Percentiles rank a stretch among this genome's conserved stretches.
These are phyloP conservation scores for Parnassius mnemosyne DNA, from an alignment of 2,888 invertebrate genomes.

Conservation along the genomic window DNA sequence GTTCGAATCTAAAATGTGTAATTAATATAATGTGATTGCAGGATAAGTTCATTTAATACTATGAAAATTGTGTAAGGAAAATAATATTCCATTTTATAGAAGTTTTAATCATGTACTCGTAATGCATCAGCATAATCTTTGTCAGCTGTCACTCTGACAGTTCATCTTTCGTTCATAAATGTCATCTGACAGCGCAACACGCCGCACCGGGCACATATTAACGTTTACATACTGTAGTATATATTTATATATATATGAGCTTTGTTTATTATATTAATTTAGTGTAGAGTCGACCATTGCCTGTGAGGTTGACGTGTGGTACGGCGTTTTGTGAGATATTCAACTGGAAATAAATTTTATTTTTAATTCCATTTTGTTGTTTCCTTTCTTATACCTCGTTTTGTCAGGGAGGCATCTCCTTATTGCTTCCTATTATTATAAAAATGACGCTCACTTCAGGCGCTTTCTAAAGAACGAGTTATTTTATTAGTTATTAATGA, in stretches of 20 bases:
- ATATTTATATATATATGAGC: conserved; percentile 71
- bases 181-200: conserved; percentile 29
- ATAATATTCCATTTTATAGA: background rate
- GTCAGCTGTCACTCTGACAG: conserved; percentile 16
- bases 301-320: conserved; percentile 52
- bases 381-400: conserved; percentile 35
- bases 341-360: conserved; percentile 79
- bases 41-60: background rate
- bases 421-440: too few species aligned
- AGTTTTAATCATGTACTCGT: background rate
- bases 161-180: conserved; percentile 1
- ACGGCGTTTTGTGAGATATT: conserved; percentile 71
- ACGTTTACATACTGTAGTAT: conserved; percentile 68
- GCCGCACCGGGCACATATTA: conserved; percentile 39
- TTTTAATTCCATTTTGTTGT: conserved; percentile 67
- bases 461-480: too few species aligned
- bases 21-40: background rate
- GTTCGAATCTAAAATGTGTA: background rate
- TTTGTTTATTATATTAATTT: conserved; percentile 64
- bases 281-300: conserved; percentile 57
- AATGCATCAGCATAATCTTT: conserved; percentile 1
- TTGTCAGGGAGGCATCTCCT: too few species aligned
- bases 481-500: too few species aligned
- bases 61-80: background rate
- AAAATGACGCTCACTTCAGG: too few species aligned